These are phyloP conservation scores for Notamacropus eugenii DNA, from an alignment of 2,797 vertebrate species.

Conservation along the genomic window DNA sequence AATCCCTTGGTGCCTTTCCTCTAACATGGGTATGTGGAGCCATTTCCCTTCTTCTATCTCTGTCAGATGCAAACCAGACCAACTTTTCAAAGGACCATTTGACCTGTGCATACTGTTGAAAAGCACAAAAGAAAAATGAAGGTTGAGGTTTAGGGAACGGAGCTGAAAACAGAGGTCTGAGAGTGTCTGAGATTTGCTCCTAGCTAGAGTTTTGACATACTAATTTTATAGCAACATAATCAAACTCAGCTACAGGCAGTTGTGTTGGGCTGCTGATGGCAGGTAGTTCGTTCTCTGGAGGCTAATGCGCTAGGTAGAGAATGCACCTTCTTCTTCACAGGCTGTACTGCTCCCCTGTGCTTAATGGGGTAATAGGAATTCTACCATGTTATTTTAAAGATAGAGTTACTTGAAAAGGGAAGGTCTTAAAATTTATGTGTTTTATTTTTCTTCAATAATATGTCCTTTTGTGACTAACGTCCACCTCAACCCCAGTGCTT, in stretches of 20 bases:
- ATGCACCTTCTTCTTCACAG: not conserved
- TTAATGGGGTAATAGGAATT: not conserved
- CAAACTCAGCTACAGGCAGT: not conserved
- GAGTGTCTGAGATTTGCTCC: not conserved
- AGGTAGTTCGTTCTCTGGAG: not conserved
- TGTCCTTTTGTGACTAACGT: not conserved
- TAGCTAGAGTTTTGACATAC: not conserved
- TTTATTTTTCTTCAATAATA: slow-evolving; percentile 35
- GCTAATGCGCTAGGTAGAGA: not conserved
- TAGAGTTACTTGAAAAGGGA: slow-evolving; percentile 44
- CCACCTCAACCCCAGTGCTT: not conserved
- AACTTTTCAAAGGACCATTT: not conserved
- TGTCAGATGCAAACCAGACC: not conserved
- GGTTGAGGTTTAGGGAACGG: not conserved
- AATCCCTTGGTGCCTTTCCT: not conserved
- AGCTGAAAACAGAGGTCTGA: not conserved
- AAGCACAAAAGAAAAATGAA: not conserved
- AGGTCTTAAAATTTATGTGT: slow-evolving; percentile 33
- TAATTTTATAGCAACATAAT: not conserved
- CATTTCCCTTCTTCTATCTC: not conserved
- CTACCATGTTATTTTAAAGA: not conserved
- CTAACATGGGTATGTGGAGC: not conserved
- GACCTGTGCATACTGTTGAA: not conserved
- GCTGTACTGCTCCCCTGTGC: not conserved
- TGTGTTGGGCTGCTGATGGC: not conserved